A percentile compares a stretch with the other conserved stretches of the same genome.
Evolutionary conservation across 2,113 vertebrate genomes (phyloP).

Genomic region (Xerus inauris): DNA sequence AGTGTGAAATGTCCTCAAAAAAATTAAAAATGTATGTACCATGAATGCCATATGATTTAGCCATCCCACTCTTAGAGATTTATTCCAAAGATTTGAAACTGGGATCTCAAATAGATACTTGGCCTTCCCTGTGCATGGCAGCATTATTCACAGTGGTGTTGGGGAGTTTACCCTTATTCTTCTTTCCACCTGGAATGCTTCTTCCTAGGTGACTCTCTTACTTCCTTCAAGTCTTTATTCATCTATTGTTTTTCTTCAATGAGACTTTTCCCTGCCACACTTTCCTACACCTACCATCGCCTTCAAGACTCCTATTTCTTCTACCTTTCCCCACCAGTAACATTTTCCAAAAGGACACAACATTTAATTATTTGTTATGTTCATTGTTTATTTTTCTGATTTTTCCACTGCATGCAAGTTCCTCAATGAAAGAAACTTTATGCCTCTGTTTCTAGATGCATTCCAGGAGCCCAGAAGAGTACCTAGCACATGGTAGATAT

Average conservation of each 20-base stretch:
- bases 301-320: not conserved
- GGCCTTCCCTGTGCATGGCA: not conserved
- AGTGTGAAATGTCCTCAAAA: not conserved
- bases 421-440: not conserved
- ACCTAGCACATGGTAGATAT: not conserved
- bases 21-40: not conserved
- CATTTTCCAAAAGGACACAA: not conserved
- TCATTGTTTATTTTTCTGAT: not conserved
- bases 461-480: not conserved
- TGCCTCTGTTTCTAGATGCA: not conserved
- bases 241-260: not conserved
- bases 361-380: not conserved
- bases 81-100: not conserved
- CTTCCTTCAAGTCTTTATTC: not conserved
- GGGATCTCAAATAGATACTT: not conserved
- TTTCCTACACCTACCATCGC: not conserved
- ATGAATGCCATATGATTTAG: not conserved
- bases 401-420: not conserved
- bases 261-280: not conserved
- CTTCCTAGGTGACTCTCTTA: not conserved
- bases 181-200: not conserved
- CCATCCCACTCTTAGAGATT: not conserved
- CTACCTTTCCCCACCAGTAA: rapidly evolving
- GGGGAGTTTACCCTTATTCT: not conserved
- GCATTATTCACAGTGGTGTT: not conserved